Conservation (phyloP, 2,113 vertebrate species). For the Miniopterus natalensis region DNA sequence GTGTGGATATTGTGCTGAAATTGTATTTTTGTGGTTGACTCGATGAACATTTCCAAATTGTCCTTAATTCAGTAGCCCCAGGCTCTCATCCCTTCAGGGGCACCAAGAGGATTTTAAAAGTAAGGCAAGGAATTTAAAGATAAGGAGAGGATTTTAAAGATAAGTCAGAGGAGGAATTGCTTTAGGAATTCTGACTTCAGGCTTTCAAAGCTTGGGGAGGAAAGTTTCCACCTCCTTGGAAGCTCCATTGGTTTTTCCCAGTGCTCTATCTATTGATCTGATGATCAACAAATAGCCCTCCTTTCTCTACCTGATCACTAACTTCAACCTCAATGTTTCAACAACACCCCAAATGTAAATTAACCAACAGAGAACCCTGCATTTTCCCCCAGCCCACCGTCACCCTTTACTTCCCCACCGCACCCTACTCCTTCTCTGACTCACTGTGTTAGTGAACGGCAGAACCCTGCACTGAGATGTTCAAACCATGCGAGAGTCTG, state of each 20-base stretch:
- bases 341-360: background rate
- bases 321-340: background rate
- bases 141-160: background rate
- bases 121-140: conserved; percentile 10
- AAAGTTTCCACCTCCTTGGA: background rate
- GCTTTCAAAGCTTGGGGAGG: background rate
- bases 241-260: background rate
- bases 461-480: background rate
- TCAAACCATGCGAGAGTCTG: background rate
- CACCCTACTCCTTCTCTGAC: background rate
- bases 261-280: background rate
- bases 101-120: background rate
- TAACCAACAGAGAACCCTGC: background rate
- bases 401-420: background rate
- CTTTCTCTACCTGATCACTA: background rate
- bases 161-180: background rate
- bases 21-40: background rate
- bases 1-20: background rate
- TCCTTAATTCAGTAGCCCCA: conserved; percentile 17
- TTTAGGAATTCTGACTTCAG: background rate
- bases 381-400: background rate
- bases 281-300: background rate
- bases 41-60: conserved; percentile 22
- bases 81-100: background rate
- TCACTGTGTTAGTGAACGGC: background rate